Evolutionary conservation across 2,797 vertebrate species (phyloP), one percentile per base, ranked within the genome.

Genomic region (Pseudochirops corinnae): DNA sequence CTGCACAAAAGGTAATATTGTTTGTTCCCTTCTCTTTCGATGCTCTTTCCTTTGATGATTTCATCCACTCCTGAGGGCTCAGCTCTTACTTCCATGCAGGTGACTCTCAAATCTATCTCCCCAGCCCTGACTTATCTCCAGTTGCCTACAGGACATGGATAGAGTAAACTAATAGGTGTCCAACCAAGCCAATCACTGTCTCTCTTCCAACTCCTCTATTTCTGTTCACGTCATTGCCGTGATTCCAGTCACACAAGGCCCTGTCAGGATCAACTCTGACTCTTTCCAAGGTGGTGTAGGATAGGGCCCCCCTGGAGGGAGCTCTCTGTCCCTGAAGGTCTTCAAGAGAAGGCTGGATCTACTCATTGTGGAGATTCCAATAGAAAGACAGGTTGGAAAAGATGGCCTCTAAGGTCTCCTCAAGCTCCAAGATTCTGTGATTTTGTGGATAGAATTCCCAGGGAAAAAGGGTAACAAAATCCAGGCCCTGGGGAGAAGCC

Each of bases 401-500:
- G 39, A 26, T 87, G 39, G 21, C 21, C n/a, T 26, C 74, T 46
- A 21, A 46, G 21, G 74, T 11, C 74, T 39, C 39, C 39, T 24
- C 7, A 11, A 46, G 39, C 74, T 26, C 39, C 0, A 1, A 26
- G 39, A 55, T 55, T 21, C 31, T 16, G 28, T 39, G 50, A 91
- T 52, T 91, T 31, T 91, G 31, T 29, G 52, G 90, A 14, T 31
- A 31, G 50, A 55, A 52, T 55, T 91, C 50, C 50, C 53, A 53
- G 6, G 90, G 90, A 91, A 46, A 91, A 26, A 55, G 52, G 50
- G 52, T 52, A 16, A 21, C 0, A 0, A 96, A 96, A 94, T 96
- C 95, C 96, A 39, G 97, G 92, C 74, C 95, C 93, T 95, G 96
- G 94, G 90, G 96, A 94, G 97, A 96, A 87, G 74, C 91, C 94